A percentile compares a stretch with the other conserved stretches of the same genome.
Conservation (phyloP, 2,888 invertebrate species). For the Tenodera sinensis region DNA sequence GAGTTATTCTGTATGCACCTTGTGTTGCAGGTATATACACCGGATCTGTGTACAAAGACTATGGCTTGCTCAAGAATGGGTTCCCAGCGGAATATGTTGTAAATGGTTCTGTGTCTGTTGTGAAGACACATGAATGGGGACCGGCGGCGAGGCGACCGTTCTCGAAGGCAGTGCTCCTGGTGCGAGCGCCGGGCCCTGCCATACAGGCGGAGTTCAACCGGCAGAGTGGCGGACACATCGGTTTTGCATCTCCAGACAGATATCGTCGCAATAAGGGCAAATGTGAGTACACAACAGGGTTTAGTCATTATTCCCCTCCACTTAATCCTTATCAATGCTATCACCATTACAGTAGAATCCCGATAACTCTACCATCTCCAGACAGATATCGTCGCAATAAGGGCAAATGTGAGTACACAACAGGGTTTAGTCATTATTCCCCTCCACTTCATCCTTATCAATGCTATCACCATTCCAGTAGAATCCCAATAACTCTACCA, state of each 20-base stretch:
- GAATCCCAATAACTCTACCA: no score
- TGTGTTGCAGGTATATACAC: constrained; percentile 61
- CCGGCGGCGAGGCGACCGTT: constrained; percentile 55
- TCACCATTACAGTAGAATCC: no score
- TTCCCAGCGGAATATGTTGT: constrained; percentile 75
- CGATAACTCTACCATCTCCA: no score
- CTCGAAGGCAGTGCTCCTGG: constrained; percentile 63
- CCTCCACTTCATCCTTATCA: no score
- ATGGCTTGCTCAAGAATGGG: constrained; percentile 70
- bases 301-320: not conserved
- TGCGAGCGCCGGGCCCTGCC: constrained; percentile 68
- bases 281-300: constrained; percentile 48
- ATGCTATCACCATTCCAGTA: no score
- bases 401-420: constrained; percentile 54
- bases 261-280: constrained; percentile 59
- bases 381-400: constrained; percentile 60
- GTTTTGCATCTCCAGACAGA: constrained; percentile 67
- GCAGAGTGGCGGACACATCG: constrained; percentile 75
- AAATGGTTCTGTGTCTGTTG: constrained; percentile 71
- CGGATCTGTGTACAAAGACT: constrained; percentile 79
- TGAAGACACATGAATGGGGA: constrained; percentile 77
- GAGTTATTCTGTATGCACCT: no score
- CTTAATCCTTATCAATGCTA: no score
- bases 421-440: not conserved
- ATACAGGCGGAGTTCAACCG: constrained; percentile 77